Base-by-base conservation (phyloP, 1,140 invertebrate species). In the Eufriesea mexicana region DNA sequence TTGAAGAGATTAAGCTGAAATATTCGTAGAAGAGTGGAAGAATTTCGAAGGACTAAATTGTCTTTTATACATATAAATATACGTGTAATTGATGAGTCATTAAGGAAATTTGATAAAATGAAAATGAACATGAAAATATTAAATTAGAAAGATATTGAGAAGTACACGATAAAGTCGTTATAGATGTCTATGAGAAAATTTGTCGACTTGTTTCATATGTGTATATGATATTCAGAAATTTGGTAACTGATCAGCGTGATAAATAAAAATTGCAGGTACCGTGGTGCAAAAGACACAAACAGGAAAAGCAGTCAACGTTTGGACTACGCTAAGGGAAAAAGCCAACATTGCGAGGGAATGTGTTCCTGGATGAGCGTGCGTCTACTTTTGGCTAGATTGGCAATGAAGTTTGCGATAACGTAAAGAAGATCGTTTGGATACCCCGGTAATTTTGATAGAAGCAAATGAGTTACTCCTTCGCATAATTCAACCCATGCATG, bases 401-500 rank as follows among this genome's bases (percentile, higher is more conserved):
- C 77, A 35, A 47, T 25, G 57, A 59, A 47, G 45, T 25, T 49
- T 20, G 7, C 6, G 64, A 79, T 57, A 55, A 20, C 35, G 12
- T 12, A 23, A 25, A 70, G 78, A 51, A 62, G 68, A 16, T 10
- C 25, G 14, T 51, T 51, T 20, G 70, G 59, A 80, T 55, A 55
- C 0, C 8, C 18, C 42, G 79, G 79, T 81, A 81, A 81, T 35
- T 81, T 75, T 12, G 25, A 42, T 57, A 81, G 79, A 81, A 64
- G 61, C 35, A 75, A 35, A 67, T 57, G 18, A 81, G 18, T 80
- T 64, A 72, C 14, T 66, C 61, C 71, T 23, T 49, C n/a, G 79
- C 20, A 57, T 74, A 42, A 74, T 73, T 66, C 71, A 75, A 18
- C 42, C 51, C 71, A 75, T 81, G 79, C 79, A 81, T 81, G 79